phyloP scores from a whole-genome alignment of 2,797 vertebrate genomes.

The Fundulus diaphanus region DNA sequence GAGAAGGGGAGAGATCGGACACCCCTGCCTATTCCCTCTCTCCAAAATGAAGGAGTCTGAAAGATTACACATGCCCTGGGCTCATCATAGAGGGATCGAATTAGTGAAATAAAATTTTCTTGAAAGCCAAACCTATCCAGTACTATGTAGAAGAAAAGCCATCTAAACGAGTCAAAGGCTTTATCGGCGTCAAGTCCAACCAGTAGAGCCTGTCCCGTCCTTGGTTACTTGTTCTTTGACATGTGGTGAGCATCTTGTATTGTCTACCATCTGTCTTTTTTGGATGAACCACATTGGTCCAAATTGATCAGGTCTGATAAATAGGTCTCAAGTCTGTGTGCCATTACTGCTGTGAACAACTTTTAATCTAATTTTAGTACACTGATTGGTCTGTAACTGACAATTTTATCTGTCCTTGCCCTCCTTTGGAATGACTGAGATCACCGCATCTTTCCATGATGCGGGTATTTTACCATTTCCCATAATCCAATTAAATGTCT shows the following conservation, averaged over 20 bases:
- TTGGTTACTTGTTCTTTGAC: too few relatives aligned
- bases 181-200: constrained; percentile 25
- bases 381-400: neutral
- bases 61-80: neutral
- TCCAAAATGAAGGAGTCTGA: neutral
- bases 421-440: neutral
- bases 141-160: constrained; percentile 1
- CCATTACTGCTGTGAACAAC: neutral
- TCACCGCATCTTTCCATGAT: neutral
- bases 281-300: too few relatives aligned
- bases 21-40: neutral
- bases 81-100: neutral
- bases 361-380: neutral
- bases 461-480: neutral
- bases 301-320: too few relatives aligned
- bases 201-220: neutral
- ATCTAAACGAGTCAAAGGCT: constrained; percentile 10
- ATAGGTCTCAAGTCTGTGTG: too few relatives aligned
- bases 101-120: neutral
- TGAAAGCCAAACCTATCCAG: constrained; percentile 14
- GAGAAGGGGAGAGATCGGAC: neutral
- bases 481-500: neutral
- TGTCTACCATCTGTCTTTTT: too few relatives aligned
- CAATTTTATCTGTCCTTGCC: neutral
- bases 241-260: too few relatives aligned